These are phyloP conservation scores for Squalus acanthias DNA, from an alignment of 2,797 vertebrate genomes.

Conservation along the genomic window DNA sequence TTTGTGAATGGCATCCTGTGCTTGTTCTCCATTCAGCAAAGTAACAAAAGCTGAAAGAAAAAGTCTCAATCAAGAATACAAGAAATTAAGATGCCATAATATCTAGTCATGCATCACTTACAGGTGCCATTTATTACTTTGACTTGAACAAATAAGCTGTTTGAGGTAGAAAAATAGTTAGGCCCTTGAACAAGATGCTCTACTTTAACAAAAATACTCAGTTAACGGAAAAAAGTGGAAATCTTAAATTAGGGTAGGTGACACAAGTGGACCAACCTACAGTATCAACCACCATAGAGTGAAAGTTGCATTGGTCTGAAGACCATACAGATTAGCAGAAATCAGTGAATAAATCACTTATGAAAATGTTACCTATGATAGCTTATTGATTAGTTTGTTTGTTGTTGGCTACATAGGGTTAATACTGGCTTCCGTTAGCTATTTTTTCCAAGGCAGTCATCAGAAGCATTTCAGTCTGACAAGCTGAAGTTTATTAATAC, in stretches of 20 bases:
- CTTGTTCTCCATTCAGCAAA: conserved; percentile 90
- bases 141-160: neutral
- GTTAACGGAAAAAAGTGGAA: neutral
- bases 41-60: conserved; percentile 88
- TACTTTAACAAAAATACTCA: neutral
- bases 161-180: neutral
- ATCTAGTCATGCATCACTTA: neutral
- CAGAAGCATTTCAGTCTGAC: neutral
- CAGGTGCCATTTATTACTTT: neutral
- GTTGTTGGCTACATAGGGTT: no score
- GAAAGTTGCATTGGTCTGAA: neutral
- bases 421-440: neutral
- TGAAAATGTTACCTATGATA: neutral
- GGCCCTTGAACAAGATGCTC: neutral
- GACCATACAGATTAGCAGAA: neutral
- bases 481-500: neutral
- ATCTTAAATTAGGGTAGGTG: neutral
- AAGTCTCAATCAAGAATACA: conserved; percentile 43
- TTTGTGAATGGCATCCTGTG: conserved; percentile 80
- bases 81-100: neutral
- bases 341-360: no score
- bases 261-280: neutral
- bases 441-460: neutral
- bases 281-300: neutral
- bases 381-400: neutral